A percentile compares a stretch with the other conserved stretches of the same genome.
phyloP scores from a whole-genome alignment of 1,140 invertebrate species.

The Asobara japonica region DNA sequence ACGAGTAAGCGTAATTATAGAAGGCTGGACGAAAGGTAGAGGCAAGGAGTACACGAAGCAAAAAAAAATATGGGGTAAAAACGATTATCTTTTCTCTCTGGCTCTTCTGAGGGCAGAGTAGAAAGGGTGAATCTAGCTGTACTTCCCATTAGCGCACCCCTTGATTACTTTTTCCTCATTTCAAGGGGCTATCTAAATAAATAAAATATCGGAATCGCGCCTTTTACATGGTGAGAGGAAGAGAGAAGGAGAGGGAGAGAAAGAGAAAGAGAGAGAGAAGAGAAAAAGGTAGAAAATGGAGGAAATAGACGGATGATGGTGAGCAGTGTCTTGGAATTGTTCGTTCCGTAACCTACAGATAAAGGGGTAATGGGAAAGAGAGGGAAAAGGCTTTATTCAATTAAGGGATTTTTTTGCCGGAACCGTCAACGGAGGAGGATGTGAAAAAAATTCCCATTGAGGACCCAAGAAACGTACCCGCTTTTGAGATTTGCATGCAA shows the following conservation, averaged over 20 bases:
- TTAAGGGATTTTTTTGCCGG: slow-evolving; percentile 48
- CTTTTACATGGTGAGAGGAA: slow-evolving; percentile 32
- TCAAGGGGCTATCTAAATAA: slow-evolving; percentile 62
- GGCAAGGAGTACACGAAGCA: slow-evolving; percentile 36
- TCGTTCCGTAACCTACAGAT: slow-evolving; percentile 54
- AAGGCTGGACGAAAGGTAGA: slow-evolving; percentile 46
- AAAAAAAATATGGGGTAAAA: slow-evolving; percentile 48
- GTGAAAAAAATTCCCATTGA: no score
- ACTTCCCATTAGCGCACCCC: slow-evolving; percentile 63
- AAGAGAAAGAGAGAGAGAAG: no score
- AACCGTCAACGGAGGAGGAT: neutral
- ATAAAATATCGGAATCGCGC: slow-evolving; percentile 64
- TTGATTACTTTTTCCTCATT: slow-evolving; percentile 67
- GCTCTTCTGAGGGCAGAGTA: slow-evolving; percentile 25
- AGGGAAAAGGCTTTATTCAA: slow-evolving; percentile 63
- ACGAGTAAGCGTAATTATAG: slow-evolving; percentile 58
- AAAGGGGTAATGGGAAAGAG: slow-evolving; percentile 60
- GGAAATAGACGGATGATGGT: slow-evolving; percentile 33
- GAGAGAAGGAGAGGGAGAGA: no score
- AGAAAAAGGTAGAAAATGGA: slow-evolving; percentile 10
- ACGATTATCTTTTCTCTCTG: slow-evolving; percentile 17
- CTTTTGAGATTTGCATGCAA: no score
- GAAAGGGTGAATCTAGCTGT: slow-evolving; percentile 47
- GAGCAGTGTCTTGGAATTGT: slow-evolving; percentile 31
- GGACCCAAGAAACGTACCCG: no score